phyloP scores from a whole-genome alignment of 2,888 invertebrate genomes.

The Dryocosmus kuriphilus region DNA sequence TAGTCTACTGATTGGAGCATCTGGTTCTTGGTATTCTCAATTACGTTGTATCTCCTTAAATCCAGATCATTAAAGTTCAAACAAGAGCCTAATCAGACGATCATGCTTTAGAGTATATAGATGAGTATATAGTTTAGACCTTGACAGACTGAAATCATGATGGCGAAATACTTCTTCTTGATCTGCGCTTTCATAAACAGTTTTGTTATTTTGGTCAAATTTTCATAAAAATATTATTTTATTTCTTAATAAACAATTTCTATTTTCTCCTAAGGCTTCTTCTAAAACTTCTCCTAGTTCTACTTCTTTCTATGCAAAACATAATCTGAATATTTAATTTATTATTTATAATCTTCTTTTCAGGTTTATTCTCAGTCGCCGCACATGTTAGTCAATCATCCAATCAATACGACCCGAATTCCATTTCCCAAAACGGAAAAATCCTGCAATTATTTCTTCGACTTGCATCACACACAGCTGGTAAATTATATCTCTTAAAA shows the following conservation, averaged over 20 bases:
- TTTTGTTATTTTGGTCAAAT: slow-evolving; percentile 1
- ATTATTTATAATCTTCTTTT: slow-evolving; percentile 3
- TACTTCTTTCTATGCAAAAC: neutral
- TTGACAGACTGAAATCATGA: neutral
- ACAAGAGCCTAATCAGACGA: neutral
- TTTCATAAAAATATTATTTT: neutral
- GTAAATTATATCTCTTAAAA: slow-evolving; percentile 48
- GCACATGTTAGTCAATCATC: slow-evolving; percentile 32
- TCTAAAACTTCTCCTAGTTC: no score
- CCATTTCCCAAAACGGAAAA: slow-evolving; percentile 55
- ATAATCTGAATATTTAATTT: neutral
- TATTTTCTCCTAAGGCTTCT: neutral
- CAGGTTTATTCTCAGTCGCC: slow-evolving; percentile 42
- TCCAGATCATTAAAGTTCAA: neutral
- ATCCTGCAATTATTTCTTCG: slow-evolving; percentile 51
- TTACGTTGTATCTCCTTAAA: neutral
- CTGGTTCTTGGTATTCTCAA: neutral
- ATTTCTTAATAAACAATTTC: neutral
- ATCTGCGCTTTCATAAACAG: neutral
- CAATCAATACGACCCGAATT: slow-evolving; percentile 50
- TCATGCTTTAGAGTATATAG: neutral
- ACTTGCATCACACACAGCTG: slow-evolving; percentile 52
- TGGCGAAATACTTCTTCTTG: neutral
- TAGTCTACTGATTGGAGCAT: neutral
- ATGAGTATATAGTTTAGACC: slow-evolving; percentile 21